phyloP scores from a whole-genome alignment of 2,888 invertebrate species.

The Cordilura impudica region DNA sequence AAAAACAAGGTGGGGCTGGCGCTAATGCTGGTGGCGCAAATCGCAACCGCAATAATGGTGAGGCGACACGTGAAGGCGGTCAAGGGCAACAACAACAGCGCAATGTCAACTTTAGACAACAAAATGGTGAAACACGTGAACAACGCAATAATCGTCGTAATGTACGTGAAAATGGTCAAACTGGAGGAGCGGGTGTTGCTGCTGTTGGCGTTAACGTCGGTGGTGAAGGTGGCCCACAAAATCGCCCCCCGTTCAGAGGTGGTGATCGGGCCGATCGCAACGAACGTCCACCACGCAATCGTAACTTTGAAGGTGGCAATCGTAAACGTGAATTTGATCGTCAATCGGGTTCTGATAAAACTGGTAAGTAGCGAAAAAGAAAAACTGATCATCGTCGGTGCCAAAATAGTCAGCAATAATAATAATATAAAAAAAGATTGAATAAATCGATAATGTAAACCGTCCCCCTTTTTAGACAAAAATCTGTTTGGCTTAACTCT shows the following conservation, averaged over 20 bases:
- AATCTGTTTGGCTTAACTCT: neutral
- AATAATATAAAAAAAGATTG: neutral
- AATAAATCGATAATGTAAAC: neutral
- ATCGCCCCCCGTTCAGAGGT: constrained; percentile 66
- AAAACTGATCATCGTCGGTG: too few relatives aligned
- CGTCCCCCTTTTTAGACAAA: neutral
- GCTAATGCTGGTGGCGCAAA: constrained; percentile 66
- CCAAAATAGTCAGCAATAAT: neutral
- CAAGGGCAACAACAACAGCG: constrained; percentile 68
- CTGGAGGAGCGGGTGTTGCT: neutral
- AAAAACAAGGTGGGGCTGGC: constrained; percentile 69
- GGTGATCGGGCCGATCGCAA: constrained; percentile 76
- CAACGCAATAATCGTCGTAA: constrained; percentile 81
- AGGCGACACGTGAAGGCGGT: constrained; percentile 64
- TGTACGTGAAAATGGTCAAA: constrained; percentile 78
- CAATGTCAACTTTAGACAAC: constrained; percentile 72
- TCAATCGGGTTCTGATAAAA: constrained; percentile 96
- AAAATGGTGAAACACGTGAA: constrained; percentile 83
- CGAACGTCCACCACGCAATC: constrained; percentile 76
- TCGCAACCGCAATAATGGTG: constrained; percentile 71
- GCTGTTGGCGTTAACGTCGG: neutral
- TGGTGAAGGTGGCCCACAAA: constrained; percentile 73
- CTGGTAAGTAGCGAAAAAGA: constrained; percentile 84
- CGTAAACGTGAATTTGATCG: constrained; percentile 95
- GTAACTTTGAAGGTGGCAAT: constrained; percentile 77